A percentile compares a stretch with the other conserved stretches of the same genome.
phyloP scores from a whole-genome alignment of 2,888 invertebrate species.

The Caenorhabditis sp. region DNA sequence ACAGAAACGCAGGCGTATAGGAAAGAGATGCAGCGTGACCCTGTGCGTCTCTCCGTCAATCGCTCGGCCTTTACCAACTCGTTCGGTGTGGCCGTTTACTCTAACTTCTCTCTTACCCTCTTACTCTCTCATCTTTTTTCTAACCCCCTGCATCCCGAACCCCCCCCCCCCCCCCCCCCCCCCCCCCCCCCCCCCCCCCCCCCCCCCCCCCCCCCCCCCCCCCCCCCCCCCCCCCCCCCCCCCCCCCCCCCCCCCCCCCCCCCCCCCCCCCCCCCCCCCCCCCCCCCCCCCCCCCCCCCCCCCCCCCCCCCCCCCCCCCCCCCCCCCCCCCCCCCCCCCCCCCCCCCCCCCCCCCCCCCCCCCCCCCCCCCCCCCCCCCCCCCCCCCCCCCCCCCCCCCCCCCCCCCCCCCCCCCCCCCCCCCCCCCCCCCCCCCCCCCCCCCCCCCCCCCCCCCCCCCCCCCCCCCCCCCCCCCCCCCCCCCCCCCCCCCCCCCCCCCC shows the following conservation, averaged over 20 bases:
- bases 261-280: no score
- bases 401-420: not conserved
- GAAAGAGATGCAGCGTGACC: conserved; percentile 48
- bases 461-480: conserved; percentile 13
- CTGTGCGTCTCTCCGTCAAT: conserved; percentile 51
- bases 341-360: not conserved
- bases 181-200: no score
- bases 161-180: not conserved
- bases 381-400: conserved; percentile 10
- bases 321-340: conserved; percentile 22
- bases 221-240: no score
- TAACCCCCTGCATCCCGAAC: conserved; percentile 32
- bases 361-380: not conserved
- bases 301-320: conserved; percentile 1
- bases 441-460: conserved; percentile 7
- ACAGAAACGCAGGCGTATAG: conserved; percentile 33
- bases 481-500: not conserved
- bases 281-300: not conserved
- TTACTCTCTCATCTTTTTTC: conserved; percentile 8
- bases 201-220: not conserved
- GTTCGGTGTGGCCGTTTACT: conserved; percentile 1
- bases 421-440: not conserved
- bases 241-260: not conserved
- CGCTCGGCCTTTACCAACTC: conserved; percentile 58
- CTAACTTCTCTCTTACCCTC: not conserved